A percentile compares a stretch with the other conserved stretches of the same genome.
phyloP scores from a whole-genome alignment of 2,113 vertebrate species.

The Nasalis larvatus region DNA sequence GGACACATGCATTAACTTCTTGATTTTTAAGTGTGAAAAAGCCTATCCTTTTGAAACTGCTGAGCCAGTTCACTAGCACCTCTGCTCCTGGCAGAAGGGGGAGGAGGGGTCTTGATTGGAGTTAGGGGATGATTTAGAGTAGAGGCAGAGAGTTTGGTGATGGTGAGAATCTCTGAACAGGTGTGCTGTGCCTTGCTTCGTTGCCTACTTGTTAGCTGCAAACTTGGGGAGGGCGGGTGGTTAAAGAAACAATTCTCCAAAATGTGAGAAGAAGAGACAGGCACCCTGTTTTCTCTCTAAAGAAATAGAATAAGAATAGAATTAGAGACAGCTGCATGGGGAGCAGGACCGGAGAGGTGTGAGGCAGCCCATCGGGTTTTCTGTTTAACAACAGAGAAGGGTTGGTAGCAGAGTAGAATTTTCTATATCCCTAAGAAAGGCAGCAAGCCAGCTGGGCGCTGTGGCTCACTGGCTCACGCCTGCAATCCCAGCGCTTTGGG shows the following conservation, averaged over 20 bases:
- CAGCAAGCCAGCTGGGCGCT: no score
- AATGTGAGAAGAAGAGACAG: neutral
- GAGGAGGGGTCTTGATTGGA: no score
- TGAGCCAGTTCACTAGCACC: neutral
- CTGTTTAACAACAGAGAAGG: neutral
- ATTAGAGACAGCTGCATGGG: neutral
- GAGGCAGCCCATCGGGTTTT: neutral
- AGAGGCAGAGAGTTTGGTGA: neutral
- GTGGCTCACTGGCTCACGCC: no score
- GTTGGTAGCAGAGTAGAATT: no score
- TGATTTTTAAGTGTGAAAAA: neutral
- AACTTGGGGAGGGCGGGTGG: neutral
- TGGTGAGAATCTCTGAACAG: neutral
- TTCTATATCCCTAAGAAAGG: no score
- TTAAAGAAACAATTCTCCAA: neutral
- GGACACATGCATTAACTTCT: neutral
- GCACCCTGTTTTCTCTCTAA: neutral
- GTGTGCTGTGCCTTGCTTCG: neutral
- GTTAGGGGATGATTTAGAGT: neutral
- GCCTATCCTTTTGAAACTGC: neutral
- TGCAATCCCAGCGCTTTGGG: no score
- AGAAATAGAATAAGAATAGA: neutral
- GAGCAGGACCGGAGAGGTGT: neutral
- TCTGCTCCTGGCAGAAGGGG: neutral
- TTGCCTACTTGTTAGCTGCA: neutral